Conservation (phyloP, 2,113 vertebrate species). For the Trematomus loennbergii region DNA sequence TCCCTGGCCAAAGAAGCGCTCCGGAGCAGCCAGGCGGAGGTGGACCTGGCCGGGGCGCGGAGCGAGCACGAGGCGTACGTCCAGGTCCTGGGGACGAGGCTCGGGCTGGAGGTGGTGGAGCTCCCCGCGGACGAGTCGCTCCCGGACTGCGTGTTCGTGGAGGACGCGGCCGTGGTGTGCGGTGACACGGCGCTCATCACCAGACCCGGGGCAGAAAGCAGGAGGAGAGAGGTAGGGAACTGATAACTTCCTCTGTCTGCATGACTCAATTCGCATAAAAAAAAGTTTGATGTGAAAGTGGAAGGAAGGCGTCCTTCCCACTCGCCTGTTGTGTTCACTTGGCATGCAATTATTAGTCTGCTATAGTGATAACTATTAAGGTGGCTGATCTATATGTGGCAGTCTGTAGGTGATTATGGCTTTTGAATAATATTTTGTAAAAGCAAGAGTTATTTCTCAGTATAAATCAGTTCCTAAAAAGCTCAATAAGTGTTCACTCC, state of each 20-base stretch:
- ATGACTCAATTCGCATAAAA: not conserved
- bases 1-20: conserved; percentile 89
- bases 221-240: conserved; percentile 90
- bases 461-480: not conserved
- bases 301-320: conserved; percentile 2
- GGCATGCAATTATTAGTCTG: conserved; percentile 22
- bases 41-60: conserved; percentile 86
- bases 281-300: conserved; percentile 55
- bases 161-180: conserved; percentile 94
- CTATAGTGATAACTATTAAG: not conserved
- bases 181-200: conserved; percentile 94
- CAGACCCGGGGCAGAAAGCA: conserved; percentile 90
- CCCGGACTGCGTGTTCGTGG: conserved; percentile 96
- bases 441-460: not conserved
- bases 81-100: conserved; percentile 86
- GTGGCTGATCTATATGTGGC: not conserved
- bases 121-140: conserved; percentile 91
- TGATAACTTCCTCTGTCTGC: not conserved
- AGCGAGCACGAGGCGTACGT: conserved; percentile 87
- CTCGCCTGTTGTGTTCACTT: conserved; percentile 1
- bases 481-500: not conserved
- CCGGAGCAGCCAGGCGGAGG: conserved; percentile 77
- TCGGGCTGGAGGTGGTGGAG: conserved; percentile 92
- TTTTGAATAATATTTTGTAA: not conserved
- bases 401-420: too few species aligned